Percentiles rank a stretch among this genome's conserved stretches.
phyloP scores from a whole-genome alignment of 2,888 invertebrate genomes.

The Amiota mariae region DNA sequence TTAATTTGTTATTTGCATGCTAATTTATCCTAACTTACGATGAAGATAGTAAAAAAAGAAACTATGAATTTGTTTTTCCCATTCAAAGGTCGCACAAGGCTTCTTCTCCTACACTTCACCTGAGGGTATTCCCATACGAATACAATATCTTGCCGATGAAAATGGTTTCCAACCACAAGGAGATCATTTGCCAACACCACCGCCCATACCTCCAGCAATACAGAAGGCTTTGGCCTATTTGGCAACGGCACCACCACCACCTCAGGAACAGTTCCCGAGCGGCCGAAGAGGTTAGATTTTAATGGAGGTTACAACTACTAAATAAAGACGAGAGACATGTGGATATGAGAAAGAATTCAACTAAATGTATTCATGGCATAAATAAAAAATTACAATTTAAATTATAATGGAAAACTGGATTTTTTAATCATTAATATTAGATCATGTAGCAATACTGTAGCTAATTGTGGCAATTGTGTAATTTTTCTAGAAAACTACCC shows the following conservation, averaged over 20 bases:
- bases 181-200: constrained; percentile 75
- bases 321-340: no score
- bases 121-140: constrained; percentile 77
- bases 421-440: no score
- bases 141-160: constrained; percentile 81
- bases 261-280: constrained; percentile 58
- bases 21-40: background rate
- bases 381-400: no score
- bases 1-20: constrained; percentile 38
- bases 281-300: constrained; percentile 60
- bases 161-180: constrained; percentile 80
- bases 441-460: no score
- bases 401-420: no score
- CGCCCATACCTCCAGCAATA: constrained; percentile 82
- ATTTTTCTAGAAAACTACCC: no score
- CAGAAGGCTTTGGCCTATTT: constrained; percentile 80
- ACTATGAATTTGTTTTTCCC: background rate
- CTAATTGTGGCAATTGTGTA: no score
- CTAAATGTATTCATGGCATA: no score
- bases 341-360: no score
- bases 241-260: constrained; percentile 77
- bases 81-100: constrained; percentile 76
- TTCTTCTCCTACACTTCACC: constrained; percentile 79
- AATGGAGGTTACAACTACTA: no score
- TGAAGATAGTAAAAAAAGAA: background rate